These are phyloP conservation scores for Columbina picui DNA, from an alignment of 2,113 vertebrate genomes.

Conservation along the genomic window DNA sequence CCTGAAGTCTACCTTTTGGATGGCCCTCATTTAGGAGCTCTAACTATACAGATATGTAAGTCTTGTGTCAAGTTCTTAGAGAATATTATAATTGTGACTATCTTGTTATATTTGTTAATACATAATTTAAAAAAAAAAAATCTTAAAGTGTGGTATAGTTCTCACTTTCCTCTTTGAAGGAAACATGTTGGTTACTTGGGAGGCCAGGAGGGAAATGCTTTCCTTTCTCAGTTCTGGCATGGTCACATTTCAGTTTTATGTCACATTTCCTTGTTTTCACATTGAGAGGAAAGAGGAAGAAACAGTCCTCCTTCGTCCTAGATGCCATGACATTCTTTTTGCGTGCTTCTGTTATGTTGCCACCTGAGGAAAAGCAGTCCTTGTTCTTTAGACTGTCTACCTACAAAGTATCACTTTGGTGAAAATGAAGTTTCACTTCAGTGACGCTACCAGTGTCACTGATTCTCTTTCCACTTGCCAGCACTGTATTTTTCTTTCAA, in stretches of 20 bases:
- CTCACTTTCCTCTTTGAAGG: neutral
- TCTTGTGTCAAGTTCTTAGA: neutral
- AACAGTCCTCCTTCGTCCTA: neutral
- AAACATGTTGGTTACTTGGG: neutral
- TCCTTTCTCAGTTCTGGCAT: neutral
- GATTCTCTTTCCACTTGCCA: neutral
- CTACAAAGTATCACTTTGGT: rapidly evolving
- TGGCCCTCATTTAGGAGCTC: neutral
- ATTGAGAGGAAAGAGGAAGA: neutral
- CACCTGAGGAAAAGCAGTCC: neutral
- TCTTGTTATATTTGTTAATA: neutral
- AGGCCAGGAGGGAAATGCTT: neutral
- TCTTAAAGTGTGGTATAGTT: neutral
- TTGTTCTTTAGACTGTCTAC: neutral
- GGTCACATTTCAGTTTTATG: neutral
- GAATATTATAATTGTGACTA: neutral
- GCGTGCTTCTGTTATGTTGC: neutral
- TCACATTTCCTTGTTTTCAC: neutral
- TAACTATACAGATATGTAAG: neutral
- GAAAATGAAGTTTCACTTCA: neutral
- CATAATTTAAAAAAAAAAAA: neutral
- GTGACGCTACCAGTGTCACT: rapidly evolving
- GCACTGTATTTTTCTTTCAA: neutral
- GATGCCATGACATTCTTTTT: neutral
- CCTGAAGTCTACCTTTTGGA: neutral